A percentile compares a stretch with the other conserved stretches of the same genome.
Conservation (phyloP, 2,113 vertebrate genomes). For the Capricornis sumatraensis region DNA sequence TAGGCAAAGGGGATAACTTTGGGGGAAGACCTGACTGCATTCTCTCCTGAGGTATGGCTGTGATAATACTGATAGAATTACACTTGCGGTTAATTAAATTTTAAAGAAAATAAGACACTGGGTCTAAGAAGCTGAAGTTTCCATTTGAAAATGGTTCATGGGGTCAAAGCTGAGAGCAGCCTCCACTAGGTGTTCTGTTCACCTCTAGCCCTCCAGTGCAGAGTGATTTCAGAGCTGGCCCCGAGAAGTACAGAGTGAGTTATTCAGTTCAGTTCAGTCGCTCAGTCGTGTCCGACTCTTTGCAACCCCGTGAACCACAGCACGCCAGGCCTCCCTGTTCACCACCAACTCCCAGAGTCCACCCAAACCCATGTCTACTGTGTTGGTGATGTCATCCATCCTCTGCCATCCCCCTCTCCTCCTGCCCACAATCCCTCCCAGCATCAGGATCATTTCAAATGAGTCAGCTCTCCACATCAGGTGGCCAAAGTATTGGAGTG, state of each 20-base stretch:
- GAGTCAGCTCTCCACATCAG: no score
- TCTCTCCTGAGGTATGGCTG: background rate
- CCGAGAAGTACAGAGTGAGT: background rate
- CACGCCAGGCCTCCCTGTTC: no score
- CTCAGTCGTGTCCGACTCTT: no score
- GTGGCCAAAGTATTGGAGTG: no score
- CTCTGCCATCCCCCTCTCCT: accelerated
- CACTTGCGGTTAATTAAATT: background rate
- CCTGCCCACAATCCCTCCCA: no score
- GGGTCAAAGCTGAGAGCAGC: background rate
- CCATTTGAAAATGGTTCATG: background rate
- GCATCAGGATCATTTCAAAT: no score
- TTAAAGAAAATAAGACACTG: background rate
- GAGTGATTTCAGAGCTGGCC: background rate
- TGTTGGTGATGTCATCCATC: no score
- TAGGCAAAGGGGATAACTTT: background rate
- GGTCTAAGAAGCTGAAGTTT: background rate
- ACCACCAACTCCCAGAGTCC: no score
- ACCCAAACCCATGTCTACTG: no score
- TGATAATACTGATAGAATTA: background rate
- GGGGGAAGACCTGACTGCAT: background rate
- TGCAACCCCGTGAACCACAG: accelerated
- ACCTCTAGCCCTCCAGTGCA: background rate
- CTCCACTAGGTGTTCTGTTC: background rate
- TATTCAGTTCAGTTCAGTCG: background rate